Conservation (phyloP, 2,888 invertebrate species). For the Chymomyza amoena region DNA sequence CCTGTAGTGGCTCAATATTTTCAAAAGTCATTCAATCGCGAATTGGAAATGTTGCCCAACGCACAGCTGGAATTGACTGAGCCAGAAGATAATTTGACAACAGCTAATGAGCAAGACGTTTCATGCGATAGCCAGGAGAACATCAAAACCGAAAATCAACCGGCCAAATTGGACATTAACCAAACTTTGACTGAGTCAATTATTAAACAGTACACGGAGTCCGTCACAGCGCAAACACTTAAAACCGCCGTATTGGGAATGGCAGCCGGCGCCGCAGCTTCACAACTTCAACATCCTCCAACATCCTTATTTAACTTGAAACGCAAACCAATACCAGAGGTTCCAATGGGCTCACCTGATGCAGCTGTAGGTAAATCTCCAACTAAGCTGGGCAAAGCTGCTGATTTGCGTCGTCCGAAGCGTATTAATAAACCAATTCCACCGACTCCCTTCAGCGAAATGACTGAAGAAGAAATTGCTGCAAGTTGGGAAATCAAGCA, state of each 20-base stretch:
- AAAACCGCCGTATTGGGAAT: background rate
- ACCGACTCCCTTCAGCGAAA: background rate
- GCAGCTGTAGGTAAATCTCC: background rate
- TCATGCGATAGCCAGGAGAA: background rate
- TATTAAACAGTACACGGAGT: background rate
- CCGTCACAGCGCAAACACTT: too few species aligned
- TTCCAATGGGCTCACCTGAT: background rate
- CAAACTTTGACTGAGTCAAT: background rate
- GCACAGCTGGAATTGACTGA: too few species aligned
- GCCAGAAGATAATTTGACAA: background rate
- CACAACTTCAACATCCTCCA: background rate
- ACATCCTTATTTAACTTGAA: background rate
- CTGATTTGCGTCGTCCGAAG: background rate
- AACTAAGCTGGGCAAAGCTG: too few species aligned
- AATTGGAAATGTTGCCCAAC: background rate
- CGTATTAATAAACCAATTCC: background rate
- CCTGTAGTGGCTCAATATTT: slow-evolving; percentile 24
- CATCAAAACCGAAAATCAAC: background rate
- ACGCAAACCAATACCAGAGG: background rate
- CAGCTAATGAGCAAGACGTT: background rate
- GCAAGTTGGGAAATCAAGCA: background rate
- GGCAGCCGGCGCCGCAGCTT: too few species aligned
- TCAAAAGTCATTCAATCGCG: background rate
- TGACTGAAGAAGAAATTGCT: background rate
- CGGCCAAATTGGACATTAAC: too few species aligned